Evolutionary conservation across 2,113 vertebrate species (phyloP).

Genomic region (Equus quagga): DNA sequence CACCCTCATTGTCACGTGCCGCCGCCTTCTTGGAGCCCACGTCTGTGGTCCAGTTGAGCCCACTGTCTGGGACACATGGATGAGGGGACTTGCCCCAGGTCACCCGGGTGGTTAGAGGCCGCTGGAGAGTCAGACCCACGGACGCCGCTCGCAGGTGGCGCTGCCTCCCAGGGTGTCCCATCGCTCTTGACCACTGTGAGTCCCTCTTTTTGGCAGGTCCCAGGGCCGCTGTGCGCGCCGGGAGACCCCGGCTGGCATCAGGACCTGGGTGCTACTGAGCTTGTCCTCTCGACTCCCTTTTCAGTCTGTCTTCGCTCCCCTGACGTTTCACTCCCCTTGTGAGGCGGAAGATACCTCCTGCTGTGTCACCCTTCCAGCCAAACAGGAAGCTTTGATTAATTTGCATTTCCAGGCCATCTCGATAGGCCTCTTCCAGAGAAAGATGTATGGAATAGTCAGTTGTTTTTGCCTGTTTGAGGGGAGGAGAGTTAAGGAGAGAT

Average conservation of each 20-base stretch:
- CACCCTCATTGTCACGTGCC: fast-evolving
- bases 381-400: not conserved
- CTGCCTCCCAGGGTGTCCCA: not conserved
- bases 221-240: fast-evolving
- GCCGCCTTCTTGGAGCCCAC: not conserved
- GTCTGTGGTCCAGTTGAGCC: not conserved
- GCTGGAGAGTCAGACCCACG: not conserved
- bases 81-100: not conserved
- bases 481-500: not conserved
- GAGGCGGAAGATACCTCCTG: not conserved
- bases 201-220: not conserved
- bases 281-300: not conserved
- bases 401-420: not conserved
- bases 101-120: not conserved
- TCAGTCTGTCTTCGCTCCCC: not conserved
- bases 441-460: not conserved
- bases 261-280: not conserved
- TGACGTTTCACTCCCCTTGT: not conserved
- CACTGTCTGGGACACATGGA: not conserved
- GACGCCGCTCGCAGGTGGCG: not conserved
- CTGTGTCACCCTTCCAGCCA: not conserved
- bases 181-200: not conserved
- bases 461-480: not conserved
- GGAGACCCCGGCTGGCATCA: not conserved
- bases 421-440: not conserved